phyloP scores from a whole-genome alignment of 2,113 vertebrate genomes.

The Fregata magnificens region DNA sequence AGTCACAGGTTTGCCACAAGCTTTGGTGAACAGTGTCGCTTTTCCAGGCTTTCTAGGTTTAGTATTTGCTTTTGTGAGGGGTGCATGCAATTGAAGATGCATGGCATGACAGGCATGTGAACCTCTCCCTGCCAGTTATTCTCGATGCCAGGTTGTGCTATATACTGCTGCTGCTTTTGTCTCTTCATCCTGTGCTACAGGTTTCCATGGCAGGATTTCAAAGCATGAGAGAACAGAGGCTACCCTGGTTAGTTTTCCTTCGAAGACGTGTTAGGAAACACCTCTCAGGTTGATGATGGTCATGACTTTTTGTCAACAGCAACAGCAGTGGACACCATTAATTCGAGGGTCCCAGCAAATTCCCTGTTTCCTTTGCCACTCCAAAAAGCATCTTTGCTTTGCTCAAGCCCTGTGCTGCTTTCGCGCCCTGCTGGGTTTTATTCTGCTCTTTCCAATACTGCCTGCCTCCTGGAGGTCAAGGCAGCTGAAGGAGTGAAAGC shows the following conservation, averaged over 20 bases:
- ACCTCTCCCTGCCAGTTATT: background rate
- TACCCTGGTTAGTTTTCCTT: background rate
- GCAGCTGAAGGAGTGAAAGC: conserved; percentile 40
- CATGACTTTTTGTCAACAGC: background rate
- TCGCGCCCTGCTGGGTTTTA: background rate
- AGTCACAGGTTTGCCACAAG: background rate
- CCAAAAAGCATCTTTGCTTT: background rate
- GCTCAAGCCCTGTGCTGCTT: background rate
- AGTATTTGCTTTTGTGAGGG: background rate
- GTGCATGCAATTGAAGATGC: background rate
- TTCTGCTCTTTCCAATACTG: background rate
- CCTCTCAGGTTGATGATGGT: background rate
- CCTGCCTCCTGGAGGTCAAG: background rate
- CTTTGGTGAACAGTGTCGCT: background rate
- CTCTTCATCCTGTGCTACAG: background rate
- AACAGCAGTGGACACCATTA: background rate
- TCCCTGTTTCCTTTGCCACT: background rate
- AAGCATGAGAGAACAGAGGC: background rate
- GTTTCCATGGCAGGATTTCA: background rate
- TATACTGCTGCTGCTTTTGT: background rate
- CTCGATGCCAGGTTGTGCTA: background rate
- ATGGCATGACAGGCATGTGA: background rate
- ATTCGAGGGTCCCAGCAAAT: background rate
- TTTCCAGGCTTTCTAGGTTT: background rate
- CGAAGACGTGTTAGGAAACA: background rate